A percentile compares a stretch with the other conserved stretches of the same genome.
These are phyloP conservation scores for Platichthys flesus DNA, from an alignment of 2,113 vertebrate genomes.

Conservation along the genomic window DNA sequence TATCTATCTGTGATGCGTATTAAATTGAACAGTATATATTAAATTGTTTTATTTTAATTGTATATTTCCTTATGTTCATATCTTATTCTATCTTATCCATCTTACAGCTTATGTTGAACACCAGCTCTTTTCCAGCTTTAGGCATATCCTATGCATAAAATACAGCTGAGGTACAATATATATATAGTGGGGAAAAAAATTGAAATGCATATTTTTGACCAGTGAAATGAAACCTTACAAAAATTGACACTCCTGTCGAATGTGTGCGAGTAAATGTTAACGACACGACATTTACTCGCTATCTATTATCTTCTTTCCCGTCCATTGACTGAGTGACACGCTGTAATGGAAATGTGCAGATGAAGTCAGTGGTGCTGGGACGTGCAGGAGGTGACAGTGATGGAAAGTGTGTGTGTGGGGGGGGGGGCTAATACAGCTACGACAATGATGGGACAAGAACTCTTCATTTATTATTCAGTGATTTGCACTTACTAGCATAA, in stretches of 20 bases:
- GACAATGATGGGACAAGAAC: conserved; percentile 2
- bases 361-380: conserved; percentile 8
- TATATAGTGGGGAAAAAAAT: not conserved
- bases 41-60: too few relatives aligned
- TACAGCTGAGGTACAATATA: not conserved
- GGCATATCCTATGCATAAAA: not conserved
- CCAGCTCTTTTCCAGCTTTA: not conserved
- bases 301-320: not conserved
- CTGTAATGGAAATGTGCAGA: conserved; percentile 25
- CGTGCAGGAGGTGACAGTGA: conserved; percentile 18
- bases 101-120: not conserved
- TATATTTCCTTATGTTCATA: too few relatives aligned
- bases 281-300: not conserved
- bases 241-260: not conserved
- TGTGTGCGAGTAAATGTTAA: not conserved
- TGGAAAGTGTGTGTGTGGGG: conserved; percentile 10
- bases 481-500: conserved; percentile 1
- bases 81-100: too few relatives aligned
- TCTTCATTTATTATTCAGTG: not conserved
- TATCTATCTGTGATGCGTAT: too few relatives aligned
- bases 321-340: conserved; percentile 23
- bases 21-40: too few relatives aligned
- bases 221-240: not conserved
- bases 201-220: not conserved
- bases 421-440: not conserved